Conservation (phyloP, 1,140 invertebrate species). For the Tetramorium simillimum region DNA sequence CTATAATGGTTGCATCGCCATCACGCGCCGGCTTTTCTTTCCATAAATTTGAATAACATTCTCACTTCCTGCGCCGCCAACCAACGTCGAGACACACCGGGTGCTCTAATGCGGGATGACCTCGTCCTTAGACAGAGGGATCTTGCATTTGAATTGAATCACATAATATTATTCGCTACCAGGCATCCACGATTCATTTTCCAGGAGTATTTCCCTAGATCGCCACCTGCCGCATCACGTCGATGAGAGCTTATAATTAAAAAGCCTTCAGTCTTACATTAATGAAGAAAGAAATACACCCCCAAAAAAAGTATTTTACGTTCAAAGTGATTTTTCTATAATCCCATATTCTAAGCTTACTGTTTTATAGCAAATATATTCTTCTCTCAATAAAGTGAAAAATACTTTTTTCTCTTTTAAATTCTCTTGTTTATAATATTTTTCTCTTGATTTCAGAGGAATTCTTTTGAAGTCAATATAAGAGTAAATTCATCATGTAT, state of each 20-base stretch:
- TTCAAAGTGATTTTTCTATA: no score
- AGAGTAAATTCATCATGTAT: no score
- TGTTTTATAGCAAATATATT: no score
- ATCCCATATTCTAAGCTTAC: no score
- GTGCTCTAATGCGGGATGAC: conserved; percentile 39
- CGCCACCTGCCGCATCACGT: not conserved
- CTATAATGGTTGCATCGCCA: conserved; percentile 63
- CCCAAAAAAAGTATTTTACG: no score
- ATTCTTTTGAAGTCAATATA: no score
- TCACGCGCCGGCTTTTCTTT: conserved; percentile 57
- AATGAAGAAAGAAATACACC: not conserved
- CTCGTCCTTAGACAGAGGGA: conserved; percentile 70
- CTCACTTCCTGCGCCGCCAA: conserved; percentile 68
- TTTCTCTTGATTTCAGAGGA: no score
- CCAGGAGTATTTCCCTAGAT: not conserved
- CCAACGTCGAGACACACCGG: conserved; percentile 18
- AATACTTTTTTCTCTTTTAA: no score
- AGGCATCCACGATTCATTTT: conserved; percentile 22
- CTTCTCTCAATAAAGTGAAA: no score
- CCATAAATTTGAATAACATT: conserved; percentile 75
- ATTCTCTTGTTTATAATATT: no score
- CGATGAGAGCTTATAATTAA: not conserved
- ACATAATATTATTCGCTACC: conserved; percentile 56
- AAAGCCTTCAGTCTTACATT: not conserved
- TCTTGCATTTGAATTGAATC: conserved; percentile 61